These are phyloP conservation scores for Pygocentrus nattereri DNA, from an alignment of 2,797 vertebrate species.

Conservation along the genomic window DNA sequence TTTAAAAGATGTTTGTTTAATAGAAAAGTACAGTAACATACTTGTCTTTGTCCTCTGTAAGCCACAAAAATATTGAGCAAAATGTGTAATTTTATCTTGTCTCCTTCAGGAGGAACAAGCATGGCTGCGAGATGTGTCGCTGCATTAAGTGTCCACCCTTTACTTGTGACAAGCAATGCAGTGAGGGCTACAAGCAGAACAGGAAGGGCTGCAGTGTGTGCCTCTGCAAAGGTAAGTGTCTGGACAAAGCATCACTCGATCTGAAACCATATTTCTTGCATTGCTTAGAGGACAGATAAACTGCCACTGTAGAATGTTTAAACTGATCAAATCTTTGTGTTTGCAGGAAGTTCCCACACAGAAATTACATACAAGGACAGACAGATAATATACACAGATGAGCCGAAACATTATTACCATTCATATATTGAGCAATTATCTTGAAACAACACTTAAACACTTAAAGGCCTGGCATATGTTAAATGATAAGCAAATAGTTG, in stretches of 20 bases:
- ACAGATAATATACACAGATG: too few species aligned
- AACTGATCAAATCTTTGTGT: too few species aligned
- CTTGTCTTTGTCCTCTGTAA: not conserved
- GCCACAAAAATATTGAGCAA: not conserved
- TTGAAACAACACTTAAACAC: too few species aligned
- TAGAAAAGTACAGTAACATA: too few species aligned
- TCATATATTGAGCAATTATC: too few species aligned
- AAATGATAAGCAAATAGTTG: too few species aligned
- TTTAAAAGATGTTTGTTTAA: not conserved
- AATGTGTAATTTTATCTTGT: not conserved
- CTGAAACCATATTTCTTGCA: not conserved
- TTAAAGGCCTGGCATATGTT: too few species aligned
- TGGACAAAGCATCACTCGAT: not conserved
- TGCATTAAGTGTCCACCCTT: constrained; percentile 85
- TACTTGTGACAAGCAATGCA: constrained; percentile 83
- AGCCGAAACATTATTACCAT: too few species aligned
- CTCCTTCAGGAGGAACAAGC: constrained; percentile 82
- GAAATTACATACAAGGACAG: too few species aligned
- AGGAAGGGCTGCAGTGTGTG: constrained; percentile 84
- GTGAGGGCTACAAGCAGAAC: constrained; percentile 79
- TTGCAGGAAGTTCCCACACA: too few species aligned
- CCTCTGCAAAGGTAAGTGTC: constrained; percentile 79
- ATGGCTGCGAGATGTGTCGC: constrained; percentile 86
- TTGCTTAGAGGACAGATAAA: not conserved
- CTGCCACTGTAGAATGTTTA: too few species aligned